Percentiles rank a stretch among this genome's conserved stretches.
These are phyloP conservation scores for Pseudorasbora parva DNA, from an alignment of 2,113 vertebrate genomes.

Conservation along the genomic window DNA sequence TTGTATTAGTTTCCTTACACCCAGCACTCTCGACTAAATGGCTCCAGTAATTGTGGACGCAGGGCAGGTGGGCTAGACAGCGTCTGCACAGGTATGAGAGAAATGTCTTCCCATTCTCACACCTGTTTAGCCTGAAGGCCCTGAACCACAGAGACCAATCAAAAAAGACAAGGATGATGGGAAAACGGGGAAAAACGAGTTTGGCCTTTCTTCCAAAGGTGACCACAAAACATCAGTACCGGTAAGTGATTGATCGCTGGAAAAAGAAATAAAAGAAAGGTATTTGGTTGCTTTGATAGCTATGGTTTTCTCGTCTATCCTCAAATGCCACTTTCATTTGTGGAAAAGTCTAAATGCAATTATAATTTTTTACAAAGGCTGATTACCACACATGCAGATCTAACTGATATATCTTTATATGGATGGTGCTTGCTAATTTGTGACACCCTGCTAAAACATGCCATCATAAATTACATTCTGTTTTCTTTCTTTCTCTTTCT, in stretches of 20 bases:
- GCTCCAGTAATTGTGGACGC: slow-evolving; percentile 41
- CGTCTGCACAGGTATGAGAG: slow-evolving; percentile 69
- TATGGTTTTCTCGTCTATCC: neutral
- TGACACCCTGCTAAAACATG: too few relatives aligned
- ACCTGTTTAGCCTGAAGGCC: slow-evolving; percentile 72
- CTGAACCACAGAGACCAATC: slow-evolving; percentile 51
- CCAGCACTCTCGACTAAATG: slow-evolving; percentile 62
- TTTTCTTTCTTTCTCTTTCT: neutral
- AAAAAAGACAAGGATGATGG: slow-evolving; percentile 47
- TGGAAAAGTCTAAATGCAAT: neutral
- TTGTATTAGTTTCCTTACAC: slow-evolving; percentile 64
- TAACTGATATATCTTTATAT: neutral
- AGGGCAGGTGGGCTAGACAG: slow-evolving; percentile 51
- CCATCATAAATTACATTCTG: too few relatives aligned
- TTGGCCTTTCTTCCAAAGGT: slow-evolving; percentile 54
- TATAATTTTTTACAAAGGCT: neutral
- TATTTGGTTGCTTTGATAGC: slow-evolving; percentile 22
- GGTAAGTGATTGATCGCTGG: slow-evolving; percentile 52
- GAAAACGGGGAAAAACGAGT: slow-evolving; percentile 50
- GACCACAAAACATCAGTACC: slow-evolving; percentile 50
- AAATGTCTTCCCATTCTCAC: slow-evolving; percentile 66
- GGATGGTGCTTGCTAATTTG: neutral
- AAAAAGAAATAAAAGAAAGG: slow-evolving; percentile 39
- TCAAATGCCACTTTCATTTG: neutral
- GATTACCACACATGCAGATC: neutral